These are phyloP conservation scores for Glyphotaelius pellucidus DNA, from an alignment of 2,888 invertebrate species.

Conservation along the genomic window DNA sequence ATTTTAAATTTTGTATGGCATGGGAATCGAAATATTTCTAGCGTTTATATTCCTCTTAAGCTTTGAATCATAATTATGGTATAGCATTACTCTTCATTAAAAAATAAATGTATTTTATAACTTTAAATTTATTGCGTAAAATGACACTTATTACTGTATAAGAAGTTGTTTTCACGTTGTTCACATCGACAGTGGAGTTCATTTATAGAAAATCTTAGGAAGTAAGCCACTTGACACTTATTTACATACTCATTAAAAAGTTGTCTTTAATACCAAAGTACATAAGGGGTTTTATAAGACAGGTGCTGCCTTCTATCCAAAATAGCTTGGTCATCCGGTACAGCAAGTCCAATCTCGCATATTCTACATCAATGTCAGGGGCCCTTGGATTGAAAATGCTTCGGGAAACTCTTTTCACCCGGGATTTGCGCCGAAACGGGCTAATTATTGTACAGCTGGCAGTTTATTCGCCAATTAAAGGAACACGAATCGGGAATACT, in stretches of 20 bases:
- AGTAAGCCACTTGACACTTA: neutral
- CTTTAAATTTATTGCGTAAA: neutral
- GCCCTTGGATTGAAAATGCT: constrained; percentile 10
- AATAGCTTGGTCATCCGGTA: neutral
- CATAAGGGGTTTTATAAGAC: neutral
- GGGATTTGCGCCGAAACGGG: neutral
- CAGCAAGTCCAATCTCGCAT: neutral
- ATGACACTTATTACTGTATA: neutral
- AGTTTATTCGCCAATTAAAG: constrained; percentile 29
- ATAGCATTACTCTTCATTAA: neutral
- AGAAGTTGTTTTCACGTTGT: neutral
- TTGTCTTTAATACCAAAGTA: neutral
- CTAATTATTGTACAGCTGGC: constrained; percentile 38
- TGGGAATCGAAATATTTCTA: too few species aligned
- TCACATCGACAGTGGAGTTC: too few species aligned
- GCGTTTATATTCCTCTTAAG: too few species aligned
- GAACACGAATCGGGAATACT: constrained; percentile 27
- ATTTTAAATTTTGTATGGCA: too few species aligned
- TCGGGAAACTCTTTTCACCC: neutral
- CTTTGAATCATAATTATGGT: too few species aligned
- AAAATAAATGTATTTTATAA: neutral
- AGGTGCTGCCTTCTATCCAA: neutral
- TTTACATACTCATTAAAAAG: neutral
- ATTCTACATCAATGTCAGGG: neutral
- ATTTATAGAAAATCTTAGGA: too few species aligned